Percentiles rank a stretch among this genome's conserved stretches.
Conservation (phyloP, 2,797 vertebrate species). For the Aulostomus chinensis region DNA sequence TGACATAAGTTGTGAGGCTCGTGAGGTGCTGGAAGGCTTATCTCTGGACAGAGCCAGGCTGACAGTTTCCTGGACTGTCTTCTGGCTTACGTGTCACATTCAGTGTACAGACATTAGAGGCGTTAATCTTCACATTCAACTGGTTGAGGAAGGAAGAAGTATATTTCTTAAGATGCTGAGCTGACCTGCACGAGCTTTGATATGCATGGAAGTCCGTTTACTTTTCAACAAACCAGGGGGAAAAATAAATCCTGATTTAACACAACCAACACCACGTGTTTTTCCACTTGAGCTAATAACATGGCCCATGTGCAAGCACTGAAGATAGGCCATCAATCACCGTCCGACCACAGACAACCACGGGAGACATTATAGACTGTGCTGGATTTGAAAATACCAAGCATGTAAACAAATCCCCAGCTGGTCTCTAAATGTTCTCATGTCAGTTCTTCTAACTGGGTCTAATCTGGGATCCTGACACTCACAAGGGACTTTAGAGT, state of each 20-base stretch:
- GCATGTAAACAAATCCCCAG: slow-evolving; percentile 64
- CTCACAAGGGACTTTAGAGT: slow-evolving; percentile 54
- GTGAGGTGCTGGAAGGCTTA: not conserved
- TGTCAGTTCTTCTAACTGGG: slow-evolving; percentile 66
- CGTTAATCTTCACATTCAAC: not conserved
- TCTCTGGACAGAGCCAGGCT: not conserved
- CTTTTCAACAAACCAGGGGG: slow-evolving; percentile 19
- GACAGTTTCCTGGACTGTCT: not conserved
- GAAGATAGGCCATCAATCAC: slow-evolving; percentile 56
- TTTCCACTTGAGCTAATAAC: slow-evolving; percentile 34
- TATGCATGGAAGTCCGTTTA: too few relatives aligned
- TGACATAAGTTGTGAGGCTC: not conserved
- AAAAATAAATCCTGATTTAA: slow-evolving; percentile 30
- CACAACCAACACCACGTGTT: slow-evolving; percentile 23
- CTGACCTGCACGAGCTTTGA: too few relatives aligned
- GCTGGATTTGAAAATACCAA: slow-evolving; percentile 52
- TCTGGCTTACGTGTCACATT: not conserved
- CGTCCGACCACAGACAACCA: slow-evolving; percentile 42
- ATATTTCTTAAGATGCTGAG: too few relatives aligned
- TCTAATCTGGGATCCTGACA: slow-evolving; percentile 74
- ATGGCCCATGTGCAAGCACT: slow-evolving; percentile 28
- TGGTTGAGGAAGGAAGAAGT: not conserved
- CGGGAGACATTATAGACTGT: slow-evolving; percentile 49
- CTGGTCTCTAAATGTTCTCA: slow-evolving; percentile 57
- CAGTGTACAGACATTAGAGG: not conserved